A percentile compares a stretch with the other conserved stretches of the same genome.
Evolutionary conservation across 2,113 vertebrate genomes (phyloP).

Genomic region (Axis porcinus): DNA sequence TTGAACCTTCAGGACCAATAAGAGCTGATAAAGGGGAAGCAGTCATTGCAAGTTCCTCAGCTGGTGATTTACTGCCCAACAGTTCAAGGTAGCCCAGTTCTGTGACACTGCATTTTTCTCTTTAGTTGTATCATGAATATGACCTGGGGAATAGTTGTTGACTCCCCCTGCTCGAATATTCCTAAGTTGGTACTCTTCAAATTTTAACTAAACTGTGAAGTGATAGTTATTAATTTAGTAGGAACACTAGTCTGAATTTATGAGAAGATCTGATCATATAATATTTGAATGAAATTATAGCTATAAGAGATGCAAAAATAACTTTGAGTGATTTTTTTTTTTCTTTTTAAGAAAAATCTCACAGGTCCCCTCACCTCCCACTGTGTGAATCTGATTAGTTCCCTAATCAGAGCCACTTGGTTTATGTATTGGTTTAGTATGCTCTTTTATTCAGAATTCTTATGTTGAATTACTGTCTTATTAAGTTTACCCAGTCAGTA

Average conservation of each 20-base stretch:
- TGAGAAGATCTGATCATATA: neutral
- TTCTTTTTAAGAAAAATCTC: neutral
- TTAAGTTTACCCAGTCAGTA: neutral
- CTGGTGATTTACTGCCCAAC: neutral
- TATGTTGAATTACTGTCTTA: neutral
- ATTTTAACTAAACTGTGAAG: neutral
- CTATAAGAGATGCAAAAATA: neutral
- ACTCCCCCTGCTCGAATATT: neutral
- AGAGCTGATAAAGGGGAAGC: neutral
- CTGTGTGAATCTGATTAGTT: neutral
- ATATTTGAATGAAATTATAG: neutral
- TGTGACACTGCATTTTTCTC: neutral
- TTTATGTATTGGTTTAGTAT: neutral
- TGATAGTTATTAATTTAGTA: neutral
- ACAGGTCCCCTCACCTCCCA: fast-evolving
- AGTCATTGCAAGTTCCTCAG: neutral
- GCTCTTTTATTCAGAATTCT: neutral
- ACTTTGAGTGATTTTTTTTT: neutral
- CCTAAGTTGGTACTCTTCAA: neutral
- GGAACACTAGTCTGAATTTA: neutral
- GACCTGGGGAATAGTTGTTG: neutral
- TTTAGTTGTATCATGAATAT: neutral
- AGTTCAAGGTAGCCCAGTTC: neutral
- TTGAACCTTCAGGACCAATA: neutral
- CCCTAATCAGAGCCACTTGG: neutral